Percentiles rank a stretch among this genome's conserved stretches.
phyloP scores from a whole-genome alignment of 2,888 invertebrate genomes.

The Corythucha ciliata region DNA sequence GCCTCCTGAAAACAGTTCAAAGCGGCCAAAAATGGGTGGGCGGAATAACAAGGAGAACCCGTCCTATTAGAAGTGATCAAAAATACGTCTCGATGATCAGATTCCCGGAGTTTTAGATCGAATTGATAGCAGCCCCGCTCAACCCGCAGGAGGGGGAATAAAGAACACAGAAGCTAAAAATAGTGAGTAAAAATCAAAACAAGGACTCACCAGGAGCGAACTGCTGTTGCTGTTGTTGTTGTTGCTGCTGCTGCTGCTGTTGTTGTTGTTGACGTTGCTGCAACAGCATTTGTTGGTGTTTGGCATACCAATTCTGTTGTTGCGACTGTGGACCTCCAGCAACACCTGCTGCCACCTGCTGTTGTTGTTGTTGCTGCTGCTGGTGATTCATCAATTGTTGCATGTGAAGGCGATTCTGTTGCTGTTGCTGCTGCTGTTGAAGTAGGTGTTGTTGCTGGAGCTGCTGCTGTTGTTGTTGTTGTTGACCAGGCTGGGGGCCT shows the following conservation, averaged over 20 bases:
- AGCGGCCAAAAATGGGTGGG: too few species aligned
- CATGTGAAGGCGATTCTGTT: constrained; percentile 42
- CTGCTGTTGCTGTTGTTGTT: constrained; percentile 30
- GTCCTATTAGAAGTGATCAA: too few species aligned
- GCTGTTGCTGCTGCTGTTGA: constrained; percentile 40
- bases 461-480: constrained; percentile 45
- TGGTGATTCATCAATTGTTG: constrained; percentile 43
- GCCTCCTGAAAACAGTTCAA: too few species aligned
- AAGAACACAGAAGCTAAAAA: too few species aligned
- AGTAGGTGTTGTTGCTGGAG: constrained; percentile 45
- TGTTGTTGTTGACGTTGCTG: constrained; percentile 41
- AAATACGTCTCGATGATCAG: too few species aligned
- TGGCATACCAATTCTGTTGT: constrained; percentile 40
- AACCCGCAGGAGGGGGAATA: background rate
- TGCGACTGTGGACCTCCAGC: constrained; percentile 45
- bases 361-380: constrained; percentile 46
- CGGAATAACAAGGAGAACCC: too few species aligned
- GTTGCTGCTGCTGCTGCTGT: constrained; percentile 32
- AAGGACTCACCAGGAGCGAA: constrained; percentile 38
- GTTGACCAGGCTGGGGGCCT: constrained; percentile 38
- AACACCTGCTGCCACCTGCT: constrained; percentile 51
- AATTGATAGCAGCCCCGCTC: too few species aligned
- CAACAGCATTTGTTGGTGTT: constrained; percentile 38
- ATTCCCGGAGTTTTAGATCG: too few species aligned
- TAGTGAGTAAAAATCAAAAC: too few species aligned